Base-by-base conservation (phyloP, 2,888 invertebrate species). In the Ectemnius cavifrons region DNA sequence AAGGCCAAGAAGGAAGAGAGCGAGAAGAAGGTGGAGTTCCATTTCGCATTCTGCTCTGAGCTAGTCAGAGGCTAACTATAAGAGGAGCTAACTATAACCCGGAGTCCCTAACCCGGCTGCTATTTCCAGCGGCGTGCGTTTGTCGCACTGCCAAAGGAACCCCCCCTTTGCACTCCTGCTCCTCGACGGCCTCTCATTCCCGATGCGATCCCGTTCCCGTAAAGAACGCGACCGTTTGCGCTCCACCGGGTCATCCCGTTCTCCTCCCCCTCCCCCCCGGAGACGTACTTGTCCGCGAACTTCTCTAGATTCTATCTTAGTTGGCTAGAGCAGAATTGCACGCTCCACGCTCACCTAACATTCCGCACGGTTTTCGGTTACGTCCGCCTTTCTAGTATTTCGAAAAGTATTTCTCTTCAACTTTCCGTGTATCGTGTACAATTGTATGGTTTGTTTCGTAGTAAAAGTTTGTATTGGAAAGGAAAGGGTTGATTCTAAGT, bases 21-120 rank as follows among this genome's bases (percentile, higher is more conserved):
- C 47, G 56, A 70, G 62, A 59, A 65, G 63, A 73, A 58, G 70
- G 63, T 70, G 64, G 75, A 67, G 67, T 77, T 73, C 74, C 67
- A 74, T 81, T 83, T 83, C 78, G 76, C 89, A 88, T 88, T 88
- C 87, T 88, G 83, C 82, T 78, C 83, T 67, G 85, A 77, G 84
- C 86, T 84, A 88, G 87, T 88, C 88, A 87, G 86, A 84, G 82
- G 85, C 87, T 87, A 88, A 88, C 87, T 87, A 87, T 88, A 88
- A 88, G 85, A 86, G 84, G 77, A 80, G 84, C 86, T 86, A 86
- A 86, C 86, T 87, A 86, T 86, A 86, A 86, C 82, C 74, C 68
- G 65, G 67, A 84, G 83, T 82, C 85, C 79, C 83, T 82, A 80
- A 83, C 82, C 76, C 77, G 66, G 75, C 63, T 45, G 83, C 79